phyloP scores from a whole-genome alignment of 1,140 invertebrate genomes.

The Drosophila eugracilis region DNA sequence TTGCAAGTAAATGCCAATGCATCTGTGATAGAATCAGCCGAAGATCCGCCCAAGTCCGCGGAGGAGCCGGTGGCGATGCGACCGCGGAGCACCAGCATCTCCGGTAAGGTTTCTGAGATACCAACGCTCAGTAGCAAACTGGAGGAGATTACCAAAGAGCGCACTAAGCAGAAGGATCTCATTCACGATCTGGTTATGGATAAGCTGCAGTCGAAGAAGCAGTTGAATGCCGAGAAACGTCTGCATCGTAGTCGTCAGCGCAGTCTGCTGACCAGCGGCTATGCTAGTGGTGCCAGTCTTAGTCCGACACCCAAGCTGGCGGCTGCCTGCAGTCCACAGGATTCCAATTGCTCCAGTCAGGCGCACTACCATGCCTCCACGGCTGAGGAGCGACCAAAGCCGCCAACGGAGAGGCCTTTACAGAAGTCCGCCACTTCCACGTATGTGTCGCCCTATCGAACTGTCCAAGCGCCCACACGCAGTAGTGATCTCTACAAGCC shows the following conservation, averaged over 20 bases:
- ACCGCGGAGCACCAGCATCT: conserved; percentile 56
- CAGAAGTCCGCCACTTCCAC: conserved; percentile 70
- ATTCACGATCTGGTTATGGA: conserved; percentile 92
- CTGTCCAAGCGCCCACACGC: conserved; percentile 44
- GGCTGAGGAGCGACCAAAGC: conserved; percentile 24
- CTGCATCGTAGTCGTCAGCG: conserved; percentile 83
- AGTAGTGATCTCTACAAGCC: conserved; percentile 64
- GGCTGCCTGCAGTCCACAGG: conserved; percentile 62
- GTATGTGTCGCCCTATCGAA: conserved; percentile 74
- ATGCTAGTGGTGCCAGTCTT: conserved; percentile 70
- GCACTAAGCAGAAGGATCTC: conserved; percentile 89
- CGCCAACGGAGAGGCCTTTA: conserved; percentile 48
- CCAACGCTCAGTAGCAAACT: conserved; percentile 84
- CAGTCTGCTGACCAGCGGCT: conserved; percentile 73
- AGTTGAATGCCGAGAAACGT: conserved; percentile 87
- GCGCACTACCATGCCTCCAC: conserved; percentile 81
- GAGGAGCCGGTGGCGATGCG: conserved; percentile 41
- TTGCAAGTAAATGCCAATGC: conserved; percentile 44
- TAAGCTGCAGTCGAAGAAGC: conserved; percentile 89
- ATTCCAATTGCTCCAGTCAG: conserved; percentile 75
- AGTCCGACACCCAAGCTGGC: conserved; percentile 77
- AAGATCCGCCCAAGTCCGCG: conserved; percentile 21
- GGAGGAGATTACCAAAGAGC: conserved; percentile 88
- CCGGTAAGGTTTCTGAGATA: conserved; percentile 80
- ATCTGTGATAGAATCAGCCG: conserved; percentile 80